phyloP scores from a whole-genome alignment of 2,888 invertebrate genomes.

The Zaprionus lineosus region DNA sequence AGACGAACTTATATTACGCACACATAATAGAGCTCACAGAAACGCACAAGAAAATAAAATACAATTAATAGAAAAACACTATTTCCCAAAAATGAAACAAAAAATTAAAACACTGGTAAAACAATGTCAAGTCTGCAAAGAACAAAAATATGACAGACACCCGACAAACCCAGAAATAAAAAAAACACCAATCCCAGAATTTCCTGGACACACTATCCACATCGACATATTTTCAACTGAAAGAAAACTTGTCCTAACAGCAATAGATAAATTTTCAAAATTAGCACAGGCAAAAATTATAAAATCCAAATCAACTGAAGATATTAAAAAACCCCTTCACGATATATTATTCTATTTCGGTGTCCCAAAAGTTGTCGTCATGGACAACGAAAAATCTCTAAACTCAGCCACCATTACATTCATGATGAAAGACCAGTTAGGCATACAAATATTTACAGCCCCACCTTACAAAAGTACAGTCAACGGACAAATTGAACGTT shows the following conservation, averaged over 20 bases:
- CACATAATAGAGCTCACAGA: constrained; percentile 33
- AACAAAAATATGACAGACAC: constrained; percentile 38
- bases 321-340: constrained; percentile 10
- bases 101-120: constrained; percentile 24
- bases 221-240: constrained; percentile 28
- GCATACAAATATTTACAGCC: background rate
- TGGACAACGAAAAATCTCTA: constrained; percentile 25
- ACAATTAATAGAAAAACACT: constrained; percentile 28
- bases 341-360: constrained; percentile 17
- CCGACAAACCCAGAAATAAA: constrained; percentile 25
- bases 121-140: constrained; percentile 33
- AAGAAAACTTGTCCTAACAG: constrained; percentile 20
- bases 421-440: background rate
- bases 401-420: constrained; percentile 4
- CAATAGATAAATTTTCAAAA: constrained; percentile 18
- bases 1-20: constrained; percentile 5
- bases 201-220: constrained; percentile 33
- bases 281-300: constrained; percentile 10
- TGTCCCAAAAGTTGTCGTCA: constrained; percentile 11
- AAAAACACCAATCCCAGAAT: constrained; percentile 34
- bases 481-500: constrained; percentile 16
- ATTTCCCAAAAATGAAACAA: constrained; percentile 28
- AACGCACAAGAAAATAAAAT: constrained; percentile 28
- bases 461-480: too few relatives aligned
- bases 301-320: constrained; percentile 11